Evolutionary conservation across 2,797 vertebrate genomes (phyloP).

Genomic region (Podargus strigoides): DNA sequence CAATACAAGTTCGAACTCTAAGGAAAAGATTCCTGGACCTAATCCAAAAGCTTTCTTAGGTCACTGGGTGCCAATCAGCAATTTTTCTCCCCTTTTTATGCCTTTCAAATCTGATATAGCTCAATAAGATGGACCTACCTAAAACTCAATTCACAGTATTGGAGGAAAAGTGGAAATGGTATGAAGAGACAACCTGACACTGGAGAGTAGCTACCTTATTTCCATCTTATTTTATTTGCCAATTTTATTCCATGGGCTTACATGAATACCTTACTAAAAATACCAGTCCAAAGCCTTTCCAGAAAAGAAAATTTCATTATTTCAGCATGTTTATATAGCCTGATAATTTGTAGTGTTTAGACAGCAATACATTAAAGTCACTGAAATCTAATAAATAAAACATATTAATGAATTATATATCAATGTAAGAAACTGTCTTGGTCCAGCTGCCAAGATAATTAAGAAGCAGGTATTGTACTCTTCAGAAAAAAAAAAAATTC

Average conservation of each 20-base stretch:
- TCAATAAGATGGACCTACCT: neutral
- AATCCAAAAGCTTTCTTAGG: neutral
- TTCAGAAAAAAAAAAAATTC: neutral
- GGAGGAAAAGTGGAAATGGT: neutral
- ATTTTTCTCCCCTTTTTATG: neutral
- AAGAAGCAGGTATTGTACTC: neutral
- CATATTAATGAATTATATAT: conserved; percentile 28
- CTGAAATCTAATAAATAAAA: conserved; percentile 35
- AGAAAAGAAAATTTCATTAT: neutral
- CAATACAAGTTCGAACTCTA: neutral
- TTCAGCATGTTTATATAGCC: neutral
- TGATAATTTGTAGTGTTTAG: neutral
- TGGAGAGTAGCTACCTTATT: neutral
- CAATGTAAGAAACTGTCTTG: neutral
- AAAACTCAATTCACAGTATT: neutral
- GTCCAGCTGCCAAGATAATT: neutral
- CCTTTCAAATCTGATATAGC: neutral
- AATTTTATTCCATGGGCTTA: neutral
- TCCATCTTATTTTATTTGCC: neutral
- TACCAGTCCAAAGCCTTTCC: neutral
- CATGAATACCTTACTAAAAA: neutral
- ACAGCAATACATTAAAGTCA: neutral
- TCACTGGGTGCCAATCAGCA: neutral
- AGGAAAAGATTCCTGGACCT: neutral
- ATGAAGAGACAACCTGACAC: neutral